These are phyloP conservation scores for Saccopteryx bilineata DNA, from an alignment of 2,113 vertebrate species.

Conservation along the genomic window DNA sequence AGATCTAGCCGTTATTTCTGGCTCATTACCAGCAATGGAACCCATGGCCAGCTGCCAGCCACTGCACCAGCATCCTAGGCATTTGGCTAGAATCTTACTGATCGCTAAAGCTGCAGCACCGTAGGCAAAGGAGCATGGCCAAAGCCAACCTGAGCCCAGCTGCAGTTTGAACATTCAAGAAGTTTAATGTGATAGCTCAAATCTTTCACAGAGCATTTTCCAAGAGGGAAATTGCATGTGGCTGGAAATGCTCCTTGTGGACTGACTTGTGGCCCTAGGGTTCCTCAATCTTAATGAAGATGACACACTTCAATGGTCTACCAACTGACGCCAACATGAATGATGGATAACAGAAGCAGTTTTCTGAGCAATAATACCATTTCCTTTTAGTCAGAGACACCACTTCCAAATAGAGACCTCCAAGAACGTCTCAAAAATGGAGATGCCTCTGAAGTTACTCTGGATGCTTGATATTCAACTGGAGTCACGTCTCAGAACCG, in stretches of 20 bases:
- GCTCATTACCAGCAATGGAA: neutral
- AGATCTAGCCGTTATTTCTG: slow-evolving; percentile 7
- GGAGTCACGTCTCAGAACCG: neutral
- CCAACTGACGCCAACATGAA: slow-evolving; percentile 23
- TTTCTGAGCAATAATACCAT: slow-evolving; percentile 23
- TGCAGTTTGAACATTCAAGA: slow-evolving; percentile 41
- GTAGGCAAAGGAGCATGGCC: neutral
- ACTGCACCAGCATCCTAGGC: neutral
- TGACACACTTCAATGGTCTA: slow-evolving; percentile 20
- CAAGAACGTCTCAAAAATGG: neutral
- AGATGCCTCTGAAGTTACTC: slow-evolving; percentile 37
- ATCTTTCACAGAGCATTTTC: slow-evolving; percentile 16
- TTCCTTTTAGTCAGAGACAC: slow-evolving; percentile 56
- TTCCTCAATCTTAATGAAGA: slow-evolving; percentile 58
- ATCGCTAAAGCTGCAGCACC: neutral
- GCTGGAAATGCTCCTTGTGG: slow-evolving; percentile 6
- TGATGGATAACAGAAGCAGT: slow-evolving; percentile 12
- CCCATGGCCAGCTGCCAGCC: neutral
- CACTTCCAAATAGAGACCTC: slow-evolving; percentile 40
- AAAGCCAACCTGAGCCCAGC: slow-evolving; percentile 33
- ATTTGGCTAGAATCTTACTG: neutral
- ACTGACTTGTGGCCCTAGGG: neutral
- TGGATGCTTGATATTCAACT: slow-evolving; percentile 62
- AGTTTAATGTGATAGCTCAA: neutral
- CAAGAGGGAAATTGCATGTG: slow-evolving; percentile 43